phyloP scores from a whole-genome alignment of 2,113 vertebrate genomes.

The Limanda limanda region DNA sequence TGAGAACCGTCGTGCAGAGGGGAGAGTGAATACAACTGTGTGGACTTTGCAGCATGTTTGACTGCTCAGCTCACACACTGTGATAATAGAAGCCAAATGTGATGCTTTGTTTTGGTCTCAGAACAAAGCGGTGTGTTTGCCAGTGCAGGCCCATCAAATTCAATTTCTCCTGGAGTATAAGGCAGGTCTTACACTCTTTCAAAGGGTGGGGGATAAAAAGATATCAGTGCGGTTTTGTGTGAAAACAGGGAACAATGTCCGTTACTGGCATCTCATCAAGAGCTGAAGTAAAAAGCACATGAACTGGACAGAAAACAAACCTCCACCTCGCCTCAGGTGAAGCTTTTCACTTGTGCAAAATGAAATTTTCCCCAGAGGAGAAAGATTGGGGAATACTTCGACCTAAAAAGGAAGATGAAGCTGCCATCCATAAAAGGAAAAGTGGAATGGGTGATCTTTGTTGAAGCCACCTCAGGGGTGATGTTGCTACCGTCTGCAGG shows the following conservation, averaged over 20 bases:
- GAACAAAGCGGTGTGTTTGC: conserved; percentile 29
- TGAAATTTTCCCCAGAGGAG: conserved; percentile 11
- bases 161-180: conserved; percentile 11
- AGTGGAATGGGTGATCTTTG: conserved; percentile 29
- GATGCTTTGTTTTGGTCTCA: conserved; percentile 36
- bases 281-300: conserved; percentile 5
- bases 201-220: background rate
- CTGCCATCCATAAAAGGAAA: conserved; percentile 52
- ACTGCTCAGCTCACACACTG: conserved; percentile 11
- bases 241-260: conserved; percentile 3
- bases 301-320: conserved; percentile 1
- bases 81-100: conserved; percentile 54
- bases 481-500: conserved; percentile 29
- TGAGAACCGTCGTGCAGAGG: conserved; percentile 1
- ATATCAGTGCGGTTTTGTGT: background rate
- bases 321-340: background rate
- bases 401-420: conserved; percentile 59
- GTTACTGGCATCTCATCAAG: background rate
- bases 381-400: conserved; percentile 38
- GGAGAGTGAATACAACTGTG: conserved; percentile 7
- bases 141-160: conserved; percentile 11
- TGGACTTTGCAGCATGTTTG: conserved; percentile 39
- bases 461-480: conserved; percentile 44
- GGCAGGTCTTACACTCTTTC: conserved; percentile 1
- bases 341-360: conserved; percentile 31